Evolutionary conservation across 2,797 vertebrate genomes (phyloP).

Genomic region (Sebastes hopkinsi): DNA sequence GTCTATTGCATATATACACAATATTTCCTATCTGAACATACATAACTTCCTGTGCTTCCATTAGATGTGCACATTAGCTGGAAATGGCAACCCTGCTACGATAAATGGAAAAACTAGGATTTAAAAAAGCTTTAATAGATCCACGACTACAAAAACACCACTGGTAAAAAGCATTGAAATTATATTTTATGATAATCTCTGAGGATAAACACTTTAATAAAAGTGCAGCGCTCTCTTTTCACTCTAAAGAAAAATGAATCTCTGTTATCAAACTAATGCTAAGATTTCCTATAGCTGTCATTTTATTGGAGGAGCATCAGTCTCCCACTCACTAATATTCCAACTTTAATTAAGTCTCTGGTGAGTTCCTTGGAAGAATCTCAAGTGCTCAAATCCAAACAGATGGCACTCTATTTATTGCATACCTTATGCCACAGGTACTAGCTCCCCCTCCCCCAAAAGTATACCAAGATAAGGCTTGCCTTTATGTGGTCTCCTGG

Average conservation of each 20-base stretch:
- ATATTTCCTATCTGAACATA: neutral
- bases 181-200: neutral
- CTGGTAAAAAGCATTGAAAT: slow-evolving; percentile 12
- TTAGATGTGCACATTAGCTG: slow-evolving; percentile 17
- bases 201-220: slow-evolving; percentile 1
- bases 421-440: slow-evolving; percentile 78
- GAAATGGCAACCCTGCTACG: neutral
- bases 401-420: slow-evolving; percentile 80
- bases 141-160: neutral
- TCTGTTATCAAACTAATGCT: slow-evolving; percentile 44
- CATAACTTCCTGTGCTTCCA: slow-evolving; percentile 9
- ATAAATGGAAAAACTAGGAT: slow-evolving; percentile 2
- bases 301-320: slow-evolving; percentile 66
- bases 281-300: slow-evolving; percentile 44
- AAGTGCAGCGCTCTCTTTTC: neutral
- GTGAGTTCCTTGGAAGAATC: slow-evolving; percentile 68
- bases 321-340: slow-evolving; percentile 65
- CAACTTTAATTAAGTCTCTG: slow-evolving; percentile 81
- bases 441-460: slow-evolving; percentile 22
- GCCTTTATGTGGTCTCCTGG: slow-evolving; percentile 59
- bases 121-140: neutral
- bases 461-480: slow-evolving; percentile 59
- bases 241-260: slow-evolving; percentile 27
- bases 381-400: slow-evolving; percentile 73
- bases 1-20: neutral